A percentile compares a stretch with the other conserved stretches of the same genome.
These are phyloP conservation scores for Ochotona princeps DNA, from an alignment of 2,113 vertebrate genomes.

Conservation along the genomic window DNA sequence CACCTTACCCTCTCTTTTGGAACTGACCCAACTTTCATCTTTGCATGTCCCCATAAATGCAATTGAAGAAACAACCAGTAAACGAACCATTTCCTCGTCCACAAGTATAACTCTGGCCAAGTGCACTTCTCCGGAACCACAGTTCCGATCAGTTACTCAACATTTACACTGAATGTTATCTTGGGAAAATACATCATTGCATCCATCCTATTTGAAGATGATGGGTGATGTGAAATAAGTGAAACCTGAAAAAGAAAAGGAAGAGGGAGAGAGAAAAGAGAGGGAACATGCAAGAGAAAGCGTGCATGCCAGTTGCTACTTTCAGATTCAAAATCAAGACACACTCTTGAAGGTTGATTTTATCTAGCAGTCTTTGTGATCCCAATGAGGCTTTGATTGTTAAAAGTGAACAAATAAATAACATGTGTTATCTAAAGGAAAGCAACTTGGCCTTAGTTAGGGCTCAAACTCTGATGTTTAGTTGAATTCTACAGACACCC, in stretches of 20 bases:
- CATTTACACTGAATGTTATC: background rate
- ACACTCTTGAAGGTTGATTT: background rate
- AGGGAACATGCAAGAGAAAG: rapidly evolving
- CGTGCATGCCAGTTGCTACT: background rate
- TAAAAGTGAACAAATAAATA: conserved; percentile 4
- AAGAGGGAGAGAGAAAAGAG: no score
- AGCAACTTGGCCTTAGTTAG: background rate
- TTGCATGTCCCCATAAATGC: background rate
- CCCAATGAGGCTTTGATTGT: background rate
- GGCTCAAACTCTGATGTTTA: background rate
- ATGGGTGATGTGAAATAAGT: background rate
- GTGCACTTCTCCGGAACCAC: background rate
- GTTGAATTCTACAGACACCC: background rate
- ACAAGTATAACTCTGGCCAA: background rate
- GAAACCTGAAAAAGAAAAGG: background rate
- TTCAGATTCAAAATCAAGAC: background rate
- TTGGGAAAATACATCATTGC: background rate
- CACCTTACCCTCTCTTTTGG: background rate
- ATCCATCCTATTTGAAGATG: background rate
- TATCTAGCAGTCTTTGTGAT: background rate
- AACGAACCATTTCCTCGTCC: background rate
- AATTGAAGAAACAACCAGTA: background rate
- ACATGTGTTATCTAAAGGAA: background rate
- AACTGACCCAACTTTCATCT: background rate
- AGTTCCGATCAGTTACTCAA: background rate